A percentile compares a stretch with the other conserved stretches of the same genome.
Conservation (phyloP, 1,140 invertebrate genomes). For the Stegodyphus mimosarum region DNA sequence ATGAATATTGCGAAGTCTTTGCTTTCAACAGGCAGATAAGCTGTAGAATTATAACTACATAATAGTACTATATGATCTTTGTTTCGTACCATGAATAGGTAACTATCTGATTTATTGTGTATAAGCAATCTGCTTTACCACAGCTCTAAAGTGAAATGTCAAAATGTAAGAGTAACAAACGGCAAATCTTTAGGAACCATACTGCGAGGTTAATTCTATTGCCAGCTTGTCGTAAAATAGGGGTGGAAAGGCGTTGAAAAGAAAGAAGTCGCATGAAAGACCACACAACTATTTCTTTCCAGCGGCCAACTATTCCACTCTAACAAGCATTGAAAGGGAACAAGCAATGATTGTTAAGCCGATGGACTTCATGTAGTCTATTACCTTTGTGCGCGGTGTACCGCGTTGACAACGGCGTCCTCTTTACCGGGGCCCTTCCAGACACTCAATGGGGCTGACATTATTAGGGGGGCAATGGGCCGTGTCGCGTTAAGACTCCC, state of each 20-base stretch:
- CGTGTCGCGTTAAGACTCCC: slow-evolving; percentile 7
- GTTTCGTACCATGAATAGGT: too few species aligned
- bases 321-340: slow-evolving; percentile 31
- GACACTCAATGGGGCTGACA: slow-evolving; percentile 34
- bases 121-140: too few species aligned
- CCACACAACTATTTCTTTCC: slow-evolving; percentile 27
- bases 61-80: too few species aligned
- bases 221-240: neutral
- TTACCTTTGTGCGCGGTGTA: slow-evolving; percentile 44
- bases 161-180: too few species aligned
- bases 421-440: slow-evolving; percentile 5
- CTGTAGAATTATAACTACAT: too few species aligned
- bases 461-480: slow-evolving; percentile 55
- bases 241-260: slow-evolving; percentile 37
- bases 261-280: neutral
- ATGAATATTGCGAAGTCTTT: too few species aligned
- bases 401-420: slow-evolving; percentile 40
- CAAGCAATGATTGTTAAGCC: slow-evolving; percentile 47
- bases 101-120: too few species aligned
- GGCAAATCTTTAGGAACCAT: too few species aligned
- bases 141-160: too few species aligned
- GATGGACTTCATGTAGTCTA: slow-evolving; percentile 51
- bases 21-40: too few species aligned
- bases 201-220: too few species aligned
- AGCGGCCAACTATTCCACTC: neutral